Evolutionary conservation across 2,113 vertebrate species (phyloP).

Genomic region (Phyllostomus discolor): DNA sequence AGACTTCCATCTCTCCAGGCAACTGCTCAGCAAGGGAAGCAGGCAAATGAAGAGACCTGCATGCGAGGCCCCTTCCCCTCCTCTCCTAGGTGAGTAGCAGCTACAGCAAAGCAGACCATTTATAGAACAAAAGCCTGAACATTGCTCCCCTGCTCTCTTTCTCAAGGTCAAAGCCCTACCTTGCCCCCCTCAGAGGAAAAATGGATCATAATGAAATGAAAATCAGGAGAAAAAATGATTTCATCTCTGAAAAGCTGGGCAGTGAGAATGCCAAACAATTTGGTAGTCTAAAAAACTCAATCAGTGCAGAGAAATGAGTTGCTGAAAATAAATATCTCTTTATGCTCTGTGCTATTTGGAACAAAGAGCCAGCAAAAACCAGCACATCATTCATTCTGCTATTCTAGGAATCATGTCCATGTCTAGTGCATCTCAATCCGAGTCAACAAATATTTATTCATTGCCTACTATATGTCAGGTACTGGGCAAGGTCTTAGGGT

Average conservation of each 20-base stretch:
- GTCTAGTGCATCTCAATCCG: not conserved
- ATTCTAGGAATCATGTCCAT: constrained; percentile 2
- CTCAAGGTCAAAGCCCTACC: constrained; percentile 41
- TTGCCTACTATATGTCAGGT: not conserved
- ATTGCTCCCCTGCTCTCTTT: not conserved
- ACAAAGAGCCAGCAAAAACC: constrained; percentile 10
- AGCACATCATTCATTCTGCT: not conserved
- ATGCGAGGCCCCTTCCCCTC: not conserved
- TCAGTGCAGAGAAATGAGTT: constrained; percentile 7
- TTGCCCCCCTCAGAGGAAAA: constrained; percentile 8
- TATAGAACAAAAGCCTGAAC: constrained; percentile 43
- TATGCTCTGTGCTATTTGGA: constrained; percentile 11
- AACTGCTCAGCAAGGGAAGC: not conserved
- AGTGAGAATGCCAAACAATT: constrained; percentile 23
- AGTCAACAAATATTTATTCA: constrained; percentile 2
- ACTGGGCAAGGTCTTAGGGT: not conserved
- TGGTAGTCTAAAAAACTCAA: constrained; percentile 40
- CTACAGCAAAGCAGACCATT: not conserved
- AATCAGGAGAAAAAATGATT: constrained; percentile 42
- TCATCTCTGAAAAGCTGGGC: constrained; percentile 44
- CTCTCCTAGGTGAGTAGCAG: not conserved
- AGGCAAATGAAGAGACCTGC: not conserved
- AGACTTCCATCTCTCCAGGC: not conserved
- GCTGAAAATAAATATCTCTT: constrained; percentile 49
- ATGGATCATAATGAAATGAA: constrained; percentile 52